Evolutionary conservation across 2,888 invertebrate genomes (phyloP), one percentile per base, ranked within the genome.

Genomic region (Dasysyrphus albostriatus): DNA sequence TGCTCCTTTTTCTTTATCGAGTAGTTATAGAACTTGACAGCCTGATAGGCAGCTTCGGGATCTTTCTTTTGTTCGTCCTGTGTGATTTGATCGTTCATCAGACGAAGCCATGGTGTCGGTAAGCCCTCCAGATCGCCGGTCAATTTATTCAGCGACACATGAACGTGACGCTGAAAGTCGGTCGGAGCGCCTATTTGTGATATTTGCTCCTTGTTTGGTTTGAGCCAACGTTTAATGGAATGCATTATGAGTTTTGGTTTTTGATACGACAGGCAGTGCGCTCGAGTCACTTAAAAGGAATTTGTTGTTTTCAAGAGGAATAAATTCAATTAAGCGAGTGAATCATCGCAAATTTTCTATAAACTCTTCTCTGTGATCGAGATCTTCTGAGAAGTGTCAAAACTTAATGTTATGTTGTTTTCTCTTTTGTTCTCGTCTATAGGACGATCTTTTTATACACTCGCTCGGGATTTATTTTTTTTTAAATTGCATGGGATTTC

Each of bases 11-110:
- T 96, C 90, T 97, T 97, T 89, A 97, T 96, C 10, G 96, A 96
- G 93, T 97, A 97, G 91, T 97, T 97, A 91, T 98, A 98, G 91
- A 96, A 97, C 90, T 97, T 97, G 72, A 98, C 95, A 34, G 98
- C 98, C 91, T 97, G 97, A 76, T 98, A 95, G 1, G 98, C 98
- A 47, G 98, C 98, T 90, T 96, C 95, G 3, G 98, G 98, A 93
- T 98, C 97, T 90, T 97, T 95, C 91, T 96, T 95, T 92, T 98
- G 97, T 91, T 98, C 98, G 51, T 96, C 96, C 89, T 96, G 95
- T 47, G 97, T 96, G 88, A 98, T 97, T 91, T 97, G 96, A 16
- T 96, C 95, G 90, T 97, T 95, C 89, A 98, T 94, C 72, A 97
- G 94, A 65, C 95, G 93, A 78, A 95, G 93, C 98, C 98, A 98